These are phyloP conservation scores for Lagodon rhomboides DNA, from an alignment of 2,797 vertebrate genomes.

Conservation along the genomic window DNA sequence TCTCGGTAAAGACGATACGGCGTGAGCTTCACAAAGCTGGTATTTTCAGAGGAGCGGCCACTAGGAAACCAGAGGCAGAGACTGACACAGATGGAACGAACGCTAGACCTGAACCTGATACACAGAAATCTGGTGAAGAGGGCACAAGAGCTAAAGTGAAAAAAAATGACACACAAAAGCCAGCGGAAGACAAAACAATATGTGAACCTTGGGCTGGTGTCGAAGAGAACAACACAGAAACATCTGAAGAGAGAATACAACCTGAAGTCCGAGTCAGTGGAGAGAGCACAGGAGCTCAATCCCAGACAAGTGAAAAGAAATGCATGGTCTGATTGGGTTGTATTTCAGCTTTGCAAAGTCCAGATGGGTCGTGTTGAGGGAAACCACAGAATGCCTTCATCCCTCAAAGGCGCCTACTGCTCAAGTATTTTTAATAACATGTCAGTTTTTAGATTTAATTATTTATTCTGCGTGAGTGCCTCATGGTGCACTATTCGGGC, in stretches of 20 bases:
- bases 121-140: background rate
- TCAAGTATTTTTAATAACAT: background rate
- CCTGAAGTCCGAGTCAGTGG: background rate
- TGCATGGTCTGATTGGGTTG: background rate
- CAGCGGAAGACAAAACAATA: background rate
- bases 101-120: background rate
- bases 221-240: background rate
- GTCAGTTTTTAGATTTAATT: background rate
- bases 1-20: constrained; percentile 49
- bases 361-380: background rate
- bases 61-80: constrained; percentile 15
- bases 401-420: background rate
- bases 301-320: background rate
- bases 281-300: background rate
- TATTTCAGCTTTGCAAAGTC: background rate
- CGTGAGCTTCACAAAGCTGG: constrained; percentile 61
- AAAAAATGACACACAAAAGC: background rate
- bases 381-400: constrained; percentile 21
- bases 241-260: background rate
- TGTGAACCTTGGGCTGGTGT: background rate
- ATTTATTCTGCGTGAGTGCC: constrained; percentile 24
- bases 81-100: background rate
- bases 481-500: background rate
- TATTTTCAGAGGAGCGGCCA: constrained; percentile 35
- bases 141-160: background rate